phyloP scores from a whole-genome alignment of 2,113 vertebrate genomes.

The Corythaixoides concolor region DNA sequence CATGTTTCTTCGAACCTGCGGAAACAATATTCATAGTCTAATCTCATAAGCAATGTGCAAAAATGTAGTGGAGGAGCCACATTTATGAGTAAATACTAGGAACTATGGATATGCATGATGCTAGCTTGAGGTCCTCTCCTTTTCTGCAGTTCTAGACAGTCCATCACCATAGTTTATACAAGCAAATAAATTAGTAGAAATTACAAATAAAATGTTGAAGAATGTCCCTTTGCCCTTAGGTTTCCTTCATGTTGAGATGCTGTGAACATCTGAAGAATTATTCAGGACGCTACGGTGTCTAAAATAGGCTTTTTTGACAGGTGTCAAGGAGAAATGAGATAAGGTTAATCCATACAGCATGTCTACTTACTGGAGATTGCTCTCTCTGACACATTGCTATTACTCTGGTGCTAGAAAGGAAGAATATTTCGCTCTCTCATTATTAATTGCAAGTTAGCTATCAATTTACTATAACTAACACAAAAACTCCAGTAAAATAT shows the following conservation, averaged over 20 bases:
- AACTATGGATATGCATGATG: neutral
- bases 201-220: neutral
- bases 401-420: conserved; percentile 1
- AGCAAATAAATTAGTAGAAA: neutral
- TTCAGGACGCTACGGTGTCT: conserved; percentile 19
- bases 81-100: neutral
- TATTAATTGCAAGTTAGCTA: neutral
- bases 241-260: conserved; percentile 33
- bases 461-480: neutral
- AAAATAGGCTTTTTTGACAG: conserved; percentile 72
- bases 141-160: neutral
- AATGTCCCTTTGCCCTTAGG: neutral
- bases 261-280: conserved; percentile 52
- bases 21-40: neutral
- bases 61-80: neutral
- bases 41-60: neutral
- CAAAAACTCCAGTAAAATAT: conserved; percentile 38
- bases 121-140: neutral
- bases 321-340: conserved; percentile 71
- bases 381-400: conserved; percentile 1
- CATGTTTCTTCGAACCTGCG: neutral
- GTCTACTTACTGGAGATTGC: conserved; percentile 45
- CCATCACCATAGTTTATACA: neutral
- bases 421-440: neutral
- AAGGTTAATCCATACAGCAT: conserved; percentile 68